A percentile compares a stretch with the other conserved stretches of the same genome.
These are phyloP conservation scores for Ormyrus labotus DNA, from an alignment of 2,888 invertebrate species.

Conservation along the genomic window DNA sequence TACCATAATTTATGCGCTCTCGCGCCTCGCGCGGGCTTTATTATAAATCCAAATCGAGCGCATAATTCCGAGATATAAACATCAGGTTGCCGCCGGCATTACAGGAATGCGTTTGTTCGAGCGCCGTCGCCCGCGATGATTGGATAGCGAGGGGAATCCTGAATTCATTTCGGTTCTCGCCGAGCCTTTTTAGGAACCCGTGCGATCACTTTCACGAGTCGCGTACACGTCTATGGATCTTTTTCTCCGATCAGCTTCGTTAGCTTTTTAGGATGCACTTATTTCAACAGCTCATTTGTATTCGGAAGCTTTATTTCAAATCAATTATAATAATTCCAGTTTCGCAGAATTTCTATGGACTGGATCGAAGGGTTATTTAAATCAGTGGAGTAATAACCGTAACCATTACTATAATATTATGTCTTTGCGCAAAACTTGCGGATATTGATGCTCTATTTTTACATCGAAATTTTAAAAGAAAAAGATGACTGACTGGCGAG, in stretches of 20 bases:
- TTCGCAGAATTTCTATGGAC: too few species aligned
- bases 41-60: slow-evolving; percentile 72
- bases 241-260: slow-evolving; percentile 1
- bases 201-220: slow-evolving; percentile 35
- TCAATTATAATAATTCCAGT: too few species aligned
- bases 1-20: slow-evolving; percentile 74
- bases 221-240: neutral
- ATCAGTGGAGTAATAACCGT: too few species aligned
- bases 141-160: slow-evolving; percentile 5
- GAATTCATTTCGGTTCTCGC: slow-evolving; percentile 28
- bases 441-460: too few species aligned
- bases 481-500: too few species aligned
- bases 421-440: too few species aligned
- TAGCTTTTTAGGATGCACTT: neutral
- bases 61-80: slow-evolving; percentile 70
- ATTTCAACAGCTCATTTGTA: too few species aligned
- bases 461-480: too few species aligned
- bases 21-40: slow-evolving; percentile 66
- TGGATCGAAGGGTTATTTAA: too few species aligned
- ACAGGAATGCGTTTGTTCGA: slow-evolving; percentile 25
- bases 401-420: too few species aligned
- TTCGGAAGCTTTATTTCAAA: too few species aligned
- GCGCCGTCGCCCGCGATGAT: slow-evolving; percentile 19
- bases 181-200: slow-evolving; percentile 45
- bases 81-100: slow-evolving; percentile 47